Conservation (phyloP, 1,140 invertebrate genomes). For the Drosophila takahashii region DNA sequence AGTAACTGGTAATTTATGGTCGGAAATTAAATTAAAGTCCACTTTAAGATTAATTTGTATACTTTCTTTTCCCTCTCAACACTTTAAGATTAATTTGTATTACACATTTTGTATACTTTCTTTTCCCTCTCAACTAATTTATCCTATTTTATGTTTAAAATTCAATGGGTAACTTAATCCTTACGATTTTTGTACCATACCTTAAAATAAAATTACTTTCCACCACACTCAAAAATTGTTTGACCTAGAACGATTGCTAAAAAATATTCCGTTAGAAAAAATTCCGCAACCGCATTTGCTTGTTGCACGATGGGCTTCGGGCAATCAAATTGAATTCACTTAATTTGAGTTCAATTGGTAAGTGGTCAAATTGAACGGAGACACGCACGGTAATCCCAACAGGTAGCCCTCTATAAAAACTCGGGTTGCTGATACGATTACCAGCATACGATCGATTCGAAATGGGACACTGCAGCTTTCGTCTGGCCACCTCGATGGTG, state of each 20-base stretch:
- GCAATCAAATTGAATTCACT: conserved; percentile 68
- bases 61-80: no score
- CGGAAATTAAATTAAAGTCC: no score
- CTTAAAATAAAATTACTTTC: background rate
- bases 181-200: no score
- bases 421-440: background rate
- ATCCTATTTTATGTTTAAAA: no score
- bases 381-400: conserved; percentile 47
- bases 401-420: conserved; percentile 51
- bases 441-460: conserved; percentile 10
- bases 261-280: background rate
- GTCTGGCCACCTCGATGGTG: background rate
- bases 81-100: no score
- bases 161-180: no score
- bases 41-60: no score
- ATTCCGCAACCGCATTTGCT: background rate
- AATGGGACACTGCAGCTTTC: conserved; percentile 13
- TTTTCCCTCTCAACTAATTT: no score
- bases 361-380: conserved; percentile 40
- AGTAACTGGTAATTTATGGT: no score
- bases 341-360: conserved; percentile 60
- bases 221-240: background rate
- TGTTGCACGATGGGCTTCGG: background rate
- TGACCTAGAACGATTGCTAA: background rate
- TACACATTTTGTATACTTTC: no score